Base-by-base conservation (phyloP, 1,140 invertebrate species). In the Drosophila asahinai region DNA sequence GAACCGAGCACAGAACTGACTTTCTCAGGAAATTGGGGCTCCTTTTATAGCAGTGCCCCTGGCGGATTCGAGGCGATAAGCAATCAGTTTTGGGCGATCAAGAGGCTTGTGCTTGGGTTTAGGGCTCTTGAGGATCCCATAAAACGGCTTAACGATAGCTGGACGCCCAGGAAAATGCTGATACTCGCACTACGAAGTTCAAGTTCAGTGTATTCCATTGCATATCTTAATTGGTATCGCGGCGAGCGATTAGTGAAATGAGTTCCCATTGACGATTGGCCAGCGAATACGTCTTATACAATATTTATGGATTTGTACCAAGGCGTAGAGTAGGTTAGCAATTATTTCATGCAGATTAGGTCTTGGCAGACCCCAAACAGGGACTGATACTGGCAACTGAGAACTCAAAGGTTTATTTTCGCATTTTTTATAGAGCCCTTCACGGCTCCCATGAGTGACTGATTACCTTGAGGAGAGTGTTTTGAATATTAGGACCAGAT, bases 291-390 rank as follows among this genome's bases (percentile, higher is more conserved):
- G 42, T 27, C 33, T 48, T 71, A 38, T 71, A 38, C 49, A 45
- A 68, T 51, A 27, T 73, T 73, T 73, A 73, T 73, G 45, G 36
- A 73, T 73, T 73, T 73, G 71, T 73, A 73, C 71, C 43, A 73
- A 52, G 30, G n/a, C 1, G 3, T 36, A 33, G 25, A 60, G 55
- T 8, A 12, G 7, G 51, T 17, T 52, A 12, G 0, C 1, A 27
- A 43, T 48, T 19, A n/a, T 42, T 60, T 43, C 38, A 59, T 25
- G 12, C 36, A 33, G 57, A 67, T 54, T 40, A 33, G 2, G 25
- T 3, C n/a, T 19, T 51, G 12, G 12, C 12, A 38, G 48, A 70
- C 67, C 70, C 68, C 52, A 40, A 42, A 58, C 30, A 27, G 15
- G 40, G 19, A 8, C n/a, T 33, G 14, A 55, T 48, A 72, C 52